Conservation (phyloP, 92 coral and sea anemone species). For the Paramuricea clavata region DNA sequence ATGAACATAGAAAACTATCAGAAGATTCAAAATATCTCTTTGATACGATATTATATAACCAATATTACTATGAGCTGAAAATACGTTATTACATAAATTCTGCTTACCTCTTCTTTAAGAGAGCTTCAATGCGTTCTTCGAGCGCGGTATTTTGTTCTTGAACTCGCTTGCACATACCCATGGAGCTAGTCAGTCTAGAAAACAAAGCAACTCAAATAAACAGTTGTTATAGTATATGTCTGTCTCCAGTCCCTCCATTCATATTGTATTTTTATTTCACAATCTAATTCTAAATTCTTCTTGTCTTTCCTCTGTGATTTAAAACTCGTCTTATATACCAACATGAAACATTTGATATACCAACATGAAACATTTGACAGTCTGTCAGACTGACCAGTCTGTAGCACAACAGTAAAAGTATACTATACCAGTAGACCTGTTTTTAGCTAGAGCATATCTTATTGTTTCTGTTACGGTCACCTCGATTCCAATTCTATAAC, state of each 20-base stretch:
- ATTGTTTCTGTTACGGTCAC: conserved; percentile 56
- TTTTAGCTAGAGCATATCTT: not conserved
- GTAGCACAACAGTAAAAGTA: too few species aligned
- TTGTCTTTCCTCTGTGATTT: too few species aligned
- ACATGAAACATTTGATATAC: too few species aligned
- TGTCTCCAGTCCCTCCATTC: not conserved
- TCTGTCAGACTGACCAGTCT: too few species aligned
- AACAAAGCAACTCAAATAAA: not conserved
- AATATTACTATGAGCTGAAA: too few species aligned
- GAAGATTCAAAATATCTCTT: too few species aligned
- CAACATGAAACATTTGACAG: too few species aligned
- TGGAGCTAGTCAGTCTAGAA: conserved; percentile 78
- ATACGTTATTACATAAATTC: not conserved
- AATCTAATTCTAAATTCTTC: not conserved
- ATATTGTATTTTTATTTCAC: not conserved
- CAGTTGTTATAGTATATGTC: not conserved
- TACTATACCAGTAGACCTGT: too few species aligned
- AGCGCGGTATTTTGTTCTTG: conserved; percentile 80
- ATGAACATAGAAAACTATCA: too few species aligned
- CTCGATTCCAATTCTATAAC: conserved; percentile 88
- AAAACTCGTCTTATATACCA: too few species aligned
- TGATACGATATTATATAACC: not conserved
- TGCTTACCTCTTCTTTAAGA: conserved; percentile 82
- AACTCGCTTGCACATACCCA: conserved; percentile 81
- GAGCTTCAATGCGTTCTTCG: conserved; percentile 80